Base-by-base conservation (phyloP, 37 sponge, comb jelly and placozoan species). In the Beroe ovata region DNA sequence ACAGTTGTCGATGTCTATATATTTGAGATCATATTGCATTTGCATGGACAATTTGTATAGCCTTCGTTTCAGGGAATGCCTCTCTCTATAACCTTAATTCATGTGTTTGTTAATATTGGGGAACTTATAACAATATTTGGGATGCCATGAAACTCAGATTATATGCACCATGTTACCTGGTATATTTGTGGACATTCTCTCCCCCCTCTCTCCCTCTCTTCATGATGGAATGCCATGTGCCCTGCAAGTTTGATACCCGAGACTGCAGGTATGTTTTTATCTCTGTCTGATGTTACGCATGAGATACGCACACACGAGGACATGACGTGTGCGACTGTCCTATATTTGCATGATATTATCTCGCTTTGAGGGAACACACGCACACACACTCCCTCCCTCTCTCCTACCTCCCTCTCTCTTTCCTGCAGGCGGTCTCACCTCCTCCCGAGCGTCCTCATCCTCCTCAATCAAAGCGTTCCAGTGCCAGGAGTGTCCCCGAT, bases 381-480 rank as follows among this genome's bases (percentile, higher is more conserved):
- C 16, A 29, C 19, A 34, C 35, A 37, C 36, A 30, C 69, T 66
- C 35, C 30, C 33, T 14, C 69, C 36, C 69, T 62, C 63, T 58
- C 63, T 62, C 63, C 63, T 62, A 21, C 29, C 23, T 62, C 63
- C 20, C 63, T 62, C 63, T 62, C 4, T 16, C 63, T 21, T 58
- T 58, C 59, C 59, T 19, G 18, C 16, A 19, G 59, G 59, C 11
- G 59, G 59, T 19, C 59, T 18, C 16, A 47, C 54, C 11, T 47
- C 54, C 54, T 47, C 54, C 11, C 11, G 16, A n/a, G n/a, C 28
- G 19, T 26, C 23, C 63, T 26, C 63, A 3, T 21, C 84, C 84
- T 39, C 84, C 84, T 42, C 84, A 25, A 77, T 42, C 47, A 77
- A 77, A 42, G 84, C 84, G 2, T 77, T 77, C 84, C 84, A 77